Conservation (phyloP, 2,797 vertebrate species). For the Ibycter americanus region DNA sequence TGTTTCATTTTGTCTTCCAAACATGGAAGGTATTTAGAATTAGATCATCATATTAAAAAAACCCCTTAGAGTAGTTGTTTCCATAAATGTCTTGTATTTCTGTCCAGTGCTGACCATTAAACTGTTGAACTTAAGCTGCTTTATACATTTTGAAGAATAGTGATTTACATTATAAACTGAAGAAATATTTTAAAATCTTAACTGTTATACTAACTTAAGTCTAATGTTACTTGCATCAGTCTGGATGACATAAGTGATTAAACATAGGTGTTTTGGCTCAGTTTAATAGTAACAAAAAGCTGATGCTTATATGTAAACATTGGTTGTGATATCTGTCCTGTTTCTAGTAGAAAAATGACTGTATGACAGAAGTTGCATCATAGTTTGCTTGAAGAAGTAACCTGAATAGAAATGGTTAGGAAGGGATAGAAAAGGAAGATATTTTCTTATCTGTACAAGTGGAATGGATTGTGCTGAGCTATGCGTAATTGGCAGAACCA, state of each 20-base stretch:
- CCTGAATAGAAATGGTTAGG: background rate
- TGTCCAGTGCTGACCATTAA: constrained; percentile 39
- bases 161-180: constrained; percentile 12
- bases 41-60: constrained; percentile 16
- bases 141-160: background rate
- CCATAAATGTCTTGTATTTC: constrained; percentile 43
- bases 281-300: background rate
- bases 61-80: background rate
- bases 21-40: constrained; percentile 7
- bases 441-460: background rate
- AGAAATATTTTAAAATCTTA: constrained; percentile 4
- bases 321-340: background rate
- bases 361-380: background rate
- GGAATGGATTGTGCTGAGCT: background rate
- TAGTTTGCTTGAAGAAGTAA: background rate
- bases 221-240: background rate
- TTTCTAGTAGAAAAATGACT: background rate
- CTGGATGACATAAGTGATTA: background rate
- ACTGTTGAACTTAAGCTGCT: constrained; percentile 36
- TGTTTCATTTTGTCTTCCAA: constrained; percentile 39
- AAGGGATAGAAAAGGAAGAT: background rate
- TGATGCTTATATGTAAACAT: background rate
- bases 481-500: background rate
- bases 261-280: background rate
- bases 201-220: background rate